Evolutionary conservation across 2,888 invertebrate genomes (phyloP).

Genomic region (Drosophila pseudotakahashii): DNA sequence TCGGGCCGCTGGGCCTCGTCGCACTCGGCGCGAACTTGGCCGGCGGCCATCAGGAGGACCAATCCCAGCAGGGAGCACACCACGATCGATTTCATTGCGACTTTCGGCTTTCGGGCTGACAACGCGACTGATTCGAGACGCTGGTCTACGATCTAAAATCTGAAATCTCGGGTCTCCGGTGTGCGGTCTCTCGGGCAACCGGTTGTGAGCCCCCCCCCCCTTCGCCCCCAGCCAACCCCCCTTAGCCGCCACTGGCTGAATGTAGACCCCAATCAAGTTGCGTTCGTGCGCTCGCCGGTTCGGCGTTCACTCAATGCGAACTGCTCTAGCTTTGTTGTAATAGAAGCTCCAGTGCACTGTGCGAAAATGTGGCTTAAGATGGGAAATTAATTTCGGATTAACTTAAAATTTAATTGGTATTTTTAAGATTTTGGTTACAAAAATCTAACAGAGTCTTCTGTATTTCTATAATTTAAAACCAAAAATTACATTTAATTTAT

Average conservation of each 20-base stretch:
- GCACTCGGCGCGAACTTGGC: constrained; percentile 64
- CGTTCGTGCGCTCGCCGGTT: constrained; percentile 6
- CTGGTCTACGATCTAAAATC: not conserved
- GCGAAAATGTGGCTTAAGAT: not conserved
- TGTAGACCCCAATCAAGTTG: constrained; percentile 29
- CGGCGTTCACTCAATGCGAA: constrained; percentile 23
- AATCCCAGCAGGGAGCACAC: constrained; percentile 58
- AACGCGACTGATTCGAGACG: constrained; percentile 33
- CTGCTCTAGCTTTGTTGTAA: constrained; percentile 8
- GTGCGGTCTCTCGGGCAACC: constrained; percentile 2
- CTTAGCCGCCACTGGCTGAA: not conserved
- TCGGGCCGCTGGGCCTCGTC: constrained; percentile 58
- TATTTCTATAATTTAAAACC: too few species aligned
- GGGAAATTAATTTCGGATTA: too few species aligned
- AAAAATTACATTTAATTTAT: too few species aligned
- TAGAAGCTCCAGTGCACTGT: not conserved
- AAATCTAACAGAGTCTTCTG: too few species aligned
- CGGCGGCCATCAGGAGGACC: constrained; percentile 44
- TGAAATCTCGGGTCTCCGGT: not conserved
- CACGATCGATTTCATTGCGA: constrained; percentile 66
- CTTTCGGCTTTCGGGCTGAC: constrained; percentile 20
- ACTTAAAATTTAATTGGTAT: too few species aligned
- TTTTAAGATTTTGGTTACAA: too few species aligned
- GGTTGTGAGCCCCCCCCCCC: constrained; percentile 5
- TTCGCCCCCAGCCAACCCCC: not conserved